Percentiles rank a stretch among this genome's conserved stretches.
Evolutionary conservation across 2,888 invertebrate species (phyloP).

Genomic region (Drosophila mercatorum): DNA sequence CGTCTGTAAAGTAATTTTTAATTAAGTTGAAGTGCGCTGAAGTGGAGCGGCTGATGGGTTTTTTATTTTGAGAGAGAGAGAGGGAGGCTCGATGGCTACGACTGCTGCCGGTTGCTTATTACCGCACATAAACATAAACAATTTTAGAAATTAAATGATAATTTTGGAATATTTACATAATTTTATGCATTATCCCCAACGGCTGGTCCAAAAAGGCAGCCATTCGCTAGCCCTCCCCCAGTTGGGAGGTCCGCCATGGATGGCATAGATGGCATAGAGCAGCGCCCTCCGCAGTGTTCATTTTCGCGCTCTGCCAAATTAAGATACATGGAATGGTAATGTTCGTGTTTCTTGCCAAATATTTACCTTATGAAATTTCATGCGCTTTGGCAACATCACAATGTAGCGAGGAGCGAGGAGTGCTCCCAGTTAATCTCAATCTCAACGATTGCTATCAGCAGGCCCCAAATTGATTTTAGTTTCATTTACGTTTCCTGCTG

Average conservation of each 20-base stretch:
- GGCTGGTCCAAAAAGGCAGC: slow-evolving; percentile 29
- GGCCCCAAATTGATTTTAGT: slow-evolving; percentile 75
- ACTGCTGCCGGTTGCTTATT: slow-evolving; percentile 65
- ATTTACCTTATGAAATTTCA: slow-evolving; percentile 60
- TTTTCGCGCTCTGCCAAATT: slow-evolving; percentile 48
- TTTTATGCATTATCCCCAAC: slow-evolving; percentile 72
- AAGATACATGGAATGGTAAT: slow-evolving; percentile 32
- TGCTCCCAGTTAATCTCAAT: slow-evolving; percentile 58
- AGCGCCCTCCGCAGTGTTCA: neutral
- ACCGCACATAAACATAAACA: slow-evolving; percentile 77
- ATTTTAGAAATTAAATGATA: slow-evolving; percentile 78
- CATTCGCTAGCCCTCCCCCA: neutral
- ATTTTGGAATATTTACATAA: slow-evolving; percentile 75
- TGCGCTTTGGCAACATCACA: slow-evolving; percentile 33
- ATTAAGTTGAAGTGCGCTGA: slow-evolving; percentile 76
- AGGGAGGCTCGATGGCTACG: slow-evolving; percentile 1
- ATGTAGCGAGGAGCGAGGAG: neutral
- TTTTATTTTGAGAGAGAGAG: neutral
- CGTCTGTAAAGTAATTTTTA: slow-evolving; percentile 79
- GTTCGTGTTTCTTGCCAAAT: slow-evolving; percentile 48
- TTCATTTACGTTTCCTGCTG: slow-evolving; percentile 73
- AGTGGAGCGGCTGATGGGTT: slow-evolving; percentile 47
- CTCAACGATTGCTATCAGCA: slow-evolving; percentile 68
- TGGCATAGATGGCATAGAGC: neutral
- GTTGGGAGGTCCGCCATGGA: neutral